Percentiles rank a stretch among this genome's conserved stretches.
These are phyloP conservation scores for Neostethus bicornis DNA, from an alignment of 2,797 vertebrate genomes.

Conservation along the genomic window DNA sequence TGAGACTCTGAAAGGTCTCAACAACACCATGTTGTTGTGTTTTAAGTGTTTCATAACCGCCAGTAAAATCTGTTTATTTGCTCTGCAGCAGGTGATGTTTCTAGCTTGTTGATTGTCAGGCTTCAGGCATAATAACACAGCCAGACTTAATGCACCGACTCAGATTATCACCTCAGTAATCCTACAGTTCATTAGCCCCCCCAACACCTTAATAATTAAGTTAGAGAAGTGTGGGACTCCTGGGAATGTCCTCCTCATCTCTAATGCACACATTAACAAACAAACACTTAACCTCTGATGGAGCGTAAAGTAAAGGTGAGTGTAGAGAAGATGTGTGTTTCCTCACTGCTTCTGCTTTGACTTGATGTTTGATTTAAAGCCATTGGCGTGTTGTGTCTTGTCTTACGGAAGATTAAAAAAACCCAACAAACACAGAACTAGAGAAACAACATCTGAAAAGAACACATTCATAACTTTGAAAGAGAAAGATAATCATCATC, in stretches of 20 bases:
- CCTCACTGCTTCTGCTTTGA: too few relatives aligned
- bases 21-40: background rate
- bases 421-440: too few relatives aligned
- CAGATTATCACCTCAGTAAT: conserved; percentile 78
- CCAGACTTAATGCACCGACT: conserved; percentile 72
- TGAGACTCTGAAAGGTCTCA: too few relatives aligned
- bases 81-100: background rate
- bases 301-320: conserved; percentile 29
- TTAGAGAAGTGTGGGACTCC: conserved; percentile 57
- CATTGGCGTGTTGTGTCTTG: too few relatives aligned
- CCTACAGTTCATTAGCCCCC: conserved; percentile 76
- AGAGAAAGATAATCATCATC: too few relatives aligned
- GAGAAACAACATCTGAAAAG: too few relatives aligned
- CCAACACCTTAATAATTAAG: conserved; percentile 68
- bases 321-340: too few relatives aligned
- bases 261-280: conserved; percentile 69
- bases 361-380: too few relatives aligned
- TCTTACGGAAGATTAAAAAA: too few relatives aligned
- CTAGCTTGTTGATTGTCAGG: conserved; percentile 30
- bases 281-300: conserved; percentile 52
- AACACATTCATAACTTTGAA: too few relatives aligned
- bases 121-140: conserved; percentile 58
- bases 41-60: background rate
- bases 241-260: conserved; percentile 39
- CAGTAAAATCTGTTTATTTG: too few relatives aligned